Base-by-base conservation (phyloP, 1,140 invertebrate genomes). In the Limonius californicus region DNA sequence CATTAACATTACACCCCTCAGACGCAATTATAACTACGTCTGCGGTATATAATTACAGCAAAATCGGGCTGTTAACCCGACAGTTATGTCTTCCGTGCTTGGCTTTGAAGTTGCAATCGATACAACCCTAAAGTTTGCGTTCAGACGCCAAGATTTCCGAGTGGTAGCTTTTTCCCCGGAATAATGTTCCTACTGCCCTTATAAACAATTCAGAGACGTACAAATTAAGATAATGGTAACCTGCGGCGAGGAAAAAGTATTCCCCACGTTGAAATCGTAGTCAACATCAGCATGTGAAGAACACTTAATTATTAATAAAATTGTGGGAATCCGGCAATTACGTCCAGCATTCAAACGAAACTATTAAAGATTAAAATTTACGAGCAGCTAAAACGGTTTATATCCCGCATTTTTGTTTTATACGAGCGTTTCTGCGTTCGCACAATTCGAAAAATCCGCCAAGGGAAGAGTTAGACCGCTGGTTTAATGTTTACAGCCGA, bases 321-420 rank as follows among this genome's bases (percentile, higher is more conserved):
- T 50, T 50, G 45, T 50, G 45, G 45, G 45, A 50, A 50, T 50
- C 45, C 7, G 19, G 20, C 16, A 50, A 50, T 50, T 50, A 50
- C 45, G 45, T 50, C 11, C 45, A 50, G 45, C 12, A 50, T 50
- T 50, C 45, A 50, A 50, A 21, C 45, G 35, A 12, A 39, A 39
- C 45, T 50, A 50, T 50, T 50, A 50, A 45, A 19, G 15, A 50
- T 50, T 50, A 50, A 50, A 50, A 50, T 50, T 50, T 50, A 50
- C 15, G 45, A 50, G 16, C 16, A 50, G 45, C 45, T 18, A 50
- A 50, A 50, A 19, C 14, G n/a, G 7, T 50, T 19, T 50, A 50
- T 19, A 50, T 50, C 14, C 20, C 8, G 19, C 16, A 21, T 50
- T 50, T 50, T 50, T 50, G 16, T 50, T 27, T 27, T 27, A 27